Conservation (phyloP, 2,888 invertebrate species). For the Tuberolachnus salignus region DNA sequence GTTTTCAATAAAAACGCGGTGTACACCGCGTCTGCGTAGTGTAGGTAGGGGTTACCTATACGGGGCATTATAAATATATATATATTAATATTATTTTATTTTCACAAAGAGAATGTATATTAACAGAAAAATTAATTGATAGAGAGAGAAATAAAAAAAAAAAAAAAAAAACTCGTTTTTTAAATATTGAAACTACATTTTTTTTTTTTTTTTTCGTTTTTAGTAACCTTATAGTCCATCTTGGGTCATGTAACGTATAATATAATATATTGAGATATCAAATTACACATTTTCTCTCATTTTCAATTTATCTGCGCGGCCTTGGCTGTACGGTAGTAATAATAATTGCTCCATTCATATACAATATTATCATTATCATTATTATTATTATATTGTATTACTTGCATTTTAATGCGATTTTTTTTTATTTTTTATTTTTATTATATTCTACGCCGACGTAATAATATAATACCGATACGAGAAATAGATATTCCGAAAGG, state of each 20-base stretch:
- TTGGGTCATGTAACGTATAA: neutral
- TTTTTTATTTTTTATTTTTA: no score
- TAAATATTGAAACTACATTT: constrained; percentile 10
- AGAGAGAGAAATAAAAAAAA: no score
- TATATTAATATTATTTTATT: no score
- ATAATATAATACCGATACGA: neutral
- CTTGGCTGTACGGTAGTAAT: neutral
- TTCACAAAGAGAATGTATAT: constrained; percentile 12
- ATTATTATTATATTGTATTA: neutral
- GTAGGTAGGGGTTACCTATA: no score
- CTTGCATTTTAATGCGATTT: no score
- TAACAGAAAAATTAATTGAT: neutral
- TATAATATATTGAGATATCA: neutral
- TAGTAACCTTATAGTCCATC: constrained; percentile 25
- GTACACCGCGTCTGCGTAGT: no score
- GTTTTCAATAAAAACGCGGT: no score
- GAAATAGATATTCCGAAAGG: no score
- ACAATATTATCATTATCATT: no score
- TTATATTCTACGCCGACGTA: no score
- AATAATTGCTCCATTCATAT: constrained; percentile 4
- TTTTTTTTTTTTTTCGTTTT: neutral
- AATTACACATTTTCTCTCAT: constrained; percentile 2
- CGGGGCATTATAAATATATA: no score
- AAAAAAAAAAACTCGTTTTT: constrained; percentile 1
- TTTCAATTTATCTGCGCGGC: neutral